Percentiles rank a stretch among this genome's conserved stretches.
Evolutionary conservation across 92 coral and sea anemone genomes (phyloP).

Genomic region (Porites divaricata): DNA sequence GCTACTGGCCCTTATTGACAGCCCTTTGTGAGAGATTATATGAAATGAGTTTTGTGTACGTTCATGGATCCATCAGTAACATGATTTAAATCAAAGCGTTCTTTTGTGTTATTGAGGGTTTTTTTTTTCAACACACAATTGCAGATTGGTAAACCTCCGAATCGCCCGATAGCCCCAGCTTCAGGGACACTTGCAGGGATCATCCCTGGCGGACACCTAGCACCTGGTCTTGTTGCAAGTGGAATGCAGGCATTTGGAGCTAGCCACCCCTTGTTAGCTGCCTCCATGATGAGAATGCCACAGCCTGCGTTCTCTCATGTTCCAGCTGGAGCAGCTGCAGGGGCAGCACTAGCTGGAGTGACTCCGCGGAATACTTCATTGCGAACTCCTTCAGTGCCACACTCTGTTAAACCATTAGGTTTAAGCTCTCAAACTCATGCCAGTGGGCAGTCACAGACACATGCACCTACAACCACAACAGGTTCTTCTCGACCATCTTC

Average conservation of each 20-base stretch:
- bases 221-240: slow-evolving; percentile 54
- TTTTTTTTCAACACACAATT: neutral
- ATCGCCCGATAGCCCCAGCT: slow-evolving; percentile 98
- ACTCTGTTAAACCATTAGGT: slow-evolving; percentile 59
- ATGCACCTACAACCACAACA: slow-evolving; percentile 39
- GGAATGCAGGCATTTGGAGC: slow-evolving; percentile 54
- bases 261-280: slow-evolving; percentile 37
- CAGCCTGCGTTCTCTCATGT: slow-evolving; percentile 83
- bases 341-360: slow-evolving; percentile 90
- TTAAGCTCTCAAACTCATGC: slow-evolving; percentile 51
- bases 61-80: neutral
- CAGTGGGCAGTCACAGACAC: slow-evolving; percentile 43
- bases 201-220: slow-evolving; percentile 49
- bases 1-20: no score
- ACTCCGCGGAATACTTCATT: slow-evolving; percentile 69
- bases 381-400: slow-evolving; percentile 58
- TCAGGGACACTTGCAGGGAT: slow-evolving; percentile 66
- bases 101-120: neutral
- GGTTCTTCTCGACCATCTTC: slow-evolving; percentile 61
- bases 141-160: slow-evolving; percentile 77
- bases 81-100: neutral
- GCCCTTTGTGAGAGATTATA: no score
- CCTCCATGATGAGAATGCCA: slow-evolving; percentile 70
- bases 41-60: no score
- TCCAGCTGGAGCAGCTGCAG: slow-evolving; percentile 87